These are phyloP conservation scores for Dimorphilus gyrociliatus DNA, from an alignment of 2,888 invertebrate species.

Conservation along the genomic window DNA sequence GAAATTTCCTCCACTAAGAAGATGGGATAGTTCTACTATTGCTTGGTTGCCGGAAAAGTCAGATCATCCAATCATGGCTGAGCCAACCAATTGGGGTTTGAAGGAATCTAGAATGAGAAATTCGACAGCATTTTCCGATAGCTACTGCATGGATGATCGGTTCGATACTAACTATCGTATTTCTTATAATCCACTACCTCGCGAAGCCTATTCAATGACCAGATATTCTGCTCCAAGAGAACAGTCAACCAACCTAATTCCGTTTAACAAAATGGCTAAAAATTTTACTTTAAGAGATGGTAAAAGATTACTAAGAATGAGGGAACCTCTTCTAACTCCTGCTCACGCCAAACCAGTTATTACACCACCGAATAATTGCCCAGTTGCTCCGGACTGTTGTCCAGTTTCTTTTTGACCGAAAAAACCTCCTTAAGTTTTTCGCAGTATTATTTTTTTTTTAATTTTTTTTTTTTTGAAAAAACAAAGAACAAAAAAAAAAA, in stretches of 20 bases:
- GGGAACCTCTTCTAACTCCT: constrained; percentile 18
- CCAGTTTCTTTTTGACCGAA: no score
- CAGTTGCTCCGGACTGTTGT: no score
- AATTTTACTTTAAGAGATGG: constrained; percentile 20
- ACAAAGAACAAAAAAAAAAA: no score
- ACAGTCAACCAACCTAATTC: constrained; percentile 21
- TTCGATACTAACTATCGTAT: constrained; percentile 12
- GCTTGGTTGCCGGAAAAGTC: constrained; percentile 32
- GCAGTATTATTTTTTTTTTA: no score
- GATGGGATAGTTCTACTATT: constrained; percentile 26
- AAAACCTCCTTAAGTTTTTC: no score
- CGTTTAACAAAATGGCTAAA: constrained; percentile 22
- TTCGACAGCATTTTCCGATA: constrained; percentile 17
- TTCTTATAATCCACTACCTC: constrained; percentile 5
- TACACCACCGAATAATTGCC: no score
- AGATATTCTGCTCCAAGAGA: constrained; percentile 18
- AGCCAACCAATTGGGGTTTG: constrained; percentile 27
- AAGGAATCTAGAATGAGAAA: constrained; percentile 13
- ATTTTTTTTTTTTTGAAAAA: no score
- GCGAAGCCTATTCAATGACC: constrained; percentile 9
- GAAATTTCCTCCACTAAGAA: constrained; percentile 18
- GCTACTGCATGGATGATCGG: constrained; percentile 18
- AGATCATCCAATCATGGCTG: constrained; percentile 31
- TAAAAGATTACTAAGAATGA: constrained; percentile 10
- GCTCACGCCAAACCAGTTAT: constrained; percentile 3